Evolutionary conservation across 2,888 invertebrate species (phyloP).

Genomic region (Phorcus lineatus): DNA sequence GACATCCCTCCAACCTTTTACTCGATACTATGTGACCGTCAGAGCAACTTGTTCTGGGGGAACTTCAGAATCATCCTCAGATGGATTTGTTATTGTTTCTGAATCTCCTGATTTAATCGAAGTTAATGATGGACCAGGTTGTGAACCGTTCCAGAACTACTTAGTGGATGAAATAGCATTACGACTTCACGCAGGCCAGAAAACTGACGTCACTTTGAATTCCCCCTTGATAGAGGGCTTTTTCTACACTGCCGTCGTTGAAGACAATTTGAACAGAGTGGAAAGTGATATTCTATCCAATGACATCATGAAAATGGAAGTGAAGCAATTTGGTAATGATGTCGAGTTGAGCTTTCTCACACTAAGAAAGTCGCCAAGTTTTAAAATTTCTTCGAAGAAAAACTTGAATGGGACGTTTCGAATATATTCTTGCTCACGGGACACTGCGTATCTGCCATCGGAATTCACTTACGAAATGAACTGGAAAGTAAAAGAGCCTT

Average conservation of each 20-base stretch:
- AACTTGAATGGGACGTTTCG: background rate
- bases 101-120: background rate
- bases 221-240: too few species aligned
- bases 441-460: background rate
- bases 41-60: background rate
- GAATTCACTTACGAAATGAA: background rate
- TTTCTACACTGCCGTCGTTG: too few species aligned
- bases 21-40: background rate
- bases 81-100: constrained; percentile 5
- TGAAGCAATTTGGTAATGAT: too few species aligned
- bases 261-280: too few species aligned
- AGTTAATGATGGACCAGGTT: background rate
- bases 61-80: constrained; percentile 1
- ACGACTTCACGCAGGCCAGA: background rate
- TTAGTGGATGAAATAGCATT: background rate
- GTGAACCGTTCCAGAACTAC: background rate
- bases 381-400: background rate
- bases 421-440: background rate
- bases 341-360: too few species aligned
- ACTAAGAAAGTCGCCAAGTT: too few species aligned
- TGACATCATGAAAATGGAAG: too few species aligned
- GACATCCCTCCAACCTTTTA: background rate
- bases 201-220: background rate
- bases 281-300: too few species aligned
- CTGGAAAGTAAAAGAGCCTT: background rate